Base-by-base conservation (phyloP, 2,797 vertebrate species). In the Sparidentex hasta region DNA sequence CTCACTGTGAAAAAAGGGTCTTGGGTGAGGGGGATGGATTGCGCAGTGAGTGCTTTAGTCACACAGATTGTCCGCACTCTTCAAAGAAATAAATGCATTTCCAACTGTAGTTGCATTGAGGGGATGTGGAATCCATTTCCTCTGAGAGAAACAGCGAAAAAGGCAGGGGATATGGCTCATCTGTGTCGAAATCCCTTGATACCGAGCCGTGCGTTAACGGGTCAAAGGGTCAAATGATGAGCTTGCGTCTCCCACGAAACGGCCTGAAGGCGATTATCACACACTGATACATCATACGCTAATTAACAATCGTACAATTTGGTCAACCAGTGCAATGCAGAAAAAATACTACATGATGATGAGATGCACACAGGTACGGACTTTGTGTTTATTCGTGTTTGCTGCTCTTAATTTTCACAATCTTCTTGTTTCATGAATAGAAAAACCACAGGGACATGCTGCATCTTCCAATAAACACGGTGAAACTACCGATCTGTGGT, bases 21-120 rank as follows among this genome's bases (percentile, higher is more conserved):
- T 90, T 90, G 87, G 90, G 92, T 91, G 89, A 92, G 89, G 88
- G 90, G 91, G 91, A 91, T 92, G 90, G 90, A 94, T 93, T 89
- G 89, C 90, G 87, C 92, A 93, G 88, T 90, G 92, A 94, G 93
- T 94, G 94, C 93, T 95, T 96, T 94, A 95, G 94, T 95, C 94
- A 95, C 93, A 94, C 91, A 90, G 88, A 95, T 92, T 90, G 91
- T 92, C 86, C 85, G 76, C 84, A 90, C 93, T 92, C 92, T 94
- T 94, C 93, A 94, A 95, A 95, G 90, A 92, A 88, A 90, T 91
- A 89, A 92, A 93, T 89, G 90, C 85, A 90, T 93, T 93, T 94
- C 87, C 82, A 71, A 92, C 81, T 80, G 83, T 77, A 63, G 82
- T 87, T 79, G 85, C 89, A 85, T 83, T 67, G 87, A 91, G 80